Percentiles rank a stretch among this genome's conserved stretches.
phyloP scores from a whole-genome alignment of 1,140 invertebrate genomes.

The Drosophila erecta region DNA sequence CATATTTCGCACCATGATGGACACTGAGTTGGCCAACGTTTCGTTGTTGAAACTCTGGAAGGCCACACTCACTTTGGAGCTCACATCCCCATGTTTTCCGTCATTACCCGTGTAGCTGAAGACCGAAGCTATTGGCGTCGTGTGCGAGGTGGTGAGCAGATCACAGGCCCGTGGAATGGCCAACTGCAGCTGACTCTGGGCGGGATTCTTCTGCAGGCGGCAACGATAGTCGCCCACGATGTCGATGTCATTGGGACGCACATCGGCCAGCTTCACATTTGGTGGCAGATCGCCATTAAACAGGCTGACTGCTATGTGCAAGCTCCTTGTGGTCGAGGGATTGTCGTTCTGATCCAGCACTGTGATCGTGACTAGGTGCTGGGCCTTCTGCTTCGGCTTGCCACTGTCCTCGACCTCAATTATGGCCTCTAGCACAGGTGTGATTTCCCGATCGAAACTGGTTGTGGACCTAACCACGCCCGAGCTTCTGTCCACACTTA shows the following conservation, averaged over 20 bases:
- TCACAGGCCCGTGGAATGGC: constrained; percentile 91
- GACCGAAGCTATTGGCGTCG: constrained; percentile 89
- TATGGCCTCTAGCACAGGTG: constrained; percentile 89
- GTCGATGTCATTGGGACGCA: constrained; percentile 96
- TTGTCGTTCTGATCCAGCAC: constrained; percentile 96
- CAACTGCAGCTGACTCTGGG: constrained; percentile 86
- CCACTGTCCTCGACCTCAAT: constrained; percentile 96
- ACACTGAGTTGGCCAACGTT: constrained; percentile 93
- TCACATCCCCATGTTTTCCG: constrained; percentile 93
- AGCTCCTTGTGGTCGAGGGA: constrained; percentile 92
- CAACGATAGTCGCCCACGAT: constrained; percentile 94
- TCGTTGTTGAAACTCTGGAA: constrained; percentile 92
- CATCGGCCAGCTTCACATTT: constrained; percentile 93
- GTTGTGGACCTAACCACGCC: constrained; percentile 92
- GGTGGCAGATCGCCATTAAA: constrained; percentile 90
- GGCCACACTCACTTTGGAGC: constrained; percentile 93
- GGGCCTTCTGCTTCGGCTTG: constrained; percentile 91
- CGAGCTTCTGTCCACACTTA: constrained; percentile 88
- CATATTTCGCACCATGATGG: constrained; percentile 90
- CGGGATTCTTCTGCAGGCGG: constrained; percentile 86
- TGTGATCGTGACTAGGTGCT: constrained; percentile 90
- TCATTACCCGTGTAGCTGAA: constrained; percentile 94
- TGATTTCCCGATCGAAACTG: constrained; percentile 93
- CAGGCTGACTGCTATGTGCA: constrained; percentile 92
- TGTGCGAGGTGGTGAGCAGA: constrained; percentile 89